These are phyloP conservation scores for Chloropsis hardwickii DNA, from an alignment of 2,113 vertebrate species.

Conservation along the genomic window DNA sequence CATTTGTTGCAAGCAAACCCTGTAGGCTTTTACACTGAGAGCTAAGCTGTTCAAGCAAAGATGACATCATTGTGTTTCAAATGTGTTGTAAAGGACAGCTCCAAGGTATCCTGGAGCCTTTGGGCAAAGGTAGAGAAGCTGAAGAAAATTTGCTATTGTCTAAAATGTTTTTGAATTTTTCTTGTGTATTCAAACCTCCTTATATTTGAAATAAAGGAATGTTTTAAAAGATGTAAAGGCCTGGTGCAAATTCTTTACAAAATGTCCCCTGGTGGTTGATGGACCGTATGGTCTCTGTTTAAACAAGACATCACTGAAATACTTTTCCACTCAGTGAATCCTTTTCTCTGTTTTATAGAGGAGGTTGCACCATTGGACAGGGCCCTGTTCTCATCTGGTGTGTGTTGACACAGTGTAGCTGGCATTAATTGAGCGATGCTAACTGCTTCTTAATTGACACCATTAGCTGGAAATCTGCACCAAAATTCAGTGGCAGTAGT, in stretches of 20 bases:
- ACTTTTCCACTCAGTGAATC: neutral
- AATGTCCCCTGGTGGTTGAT: neutral
- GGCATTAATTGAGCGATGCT: conserved; percentile 9
- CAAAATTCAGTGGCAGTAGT: neutral
- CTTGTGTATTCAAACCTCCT: neutral
- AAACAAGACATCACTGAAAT: neutral
- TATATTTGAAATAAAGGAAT: neutral
- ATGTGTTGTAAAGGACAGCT: neutral
- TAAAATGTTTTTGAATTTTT: neutral
- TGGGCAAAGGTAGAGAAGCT: neutral
- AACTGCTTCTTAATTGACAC: conserved; percentile 15
- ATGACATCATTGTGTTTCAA: neutral
- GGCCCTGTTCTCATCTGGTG: neutral
- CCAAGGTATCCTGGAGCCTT: neutral
- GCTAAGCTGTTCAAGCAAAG: neutral
- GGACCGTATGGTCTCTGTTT: neutral
- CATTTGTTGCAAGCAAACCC: neutral
- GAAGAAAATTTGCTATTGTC: neutral
- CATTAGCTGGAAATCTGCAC: neutral
- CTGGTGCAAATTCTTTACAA: neutral
- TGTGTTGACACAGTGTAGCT: neutral
- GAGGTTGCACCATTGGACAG: neutral
- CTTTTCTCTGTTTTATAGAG: neutral
- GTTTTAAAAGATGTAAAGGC: neutral
- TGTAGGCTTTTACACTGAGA: neutral